phyloP scores from a whole-genome alignment of 2,888 invertebrate genomes.

The Prosopocoilus inquinatus region DNA sequence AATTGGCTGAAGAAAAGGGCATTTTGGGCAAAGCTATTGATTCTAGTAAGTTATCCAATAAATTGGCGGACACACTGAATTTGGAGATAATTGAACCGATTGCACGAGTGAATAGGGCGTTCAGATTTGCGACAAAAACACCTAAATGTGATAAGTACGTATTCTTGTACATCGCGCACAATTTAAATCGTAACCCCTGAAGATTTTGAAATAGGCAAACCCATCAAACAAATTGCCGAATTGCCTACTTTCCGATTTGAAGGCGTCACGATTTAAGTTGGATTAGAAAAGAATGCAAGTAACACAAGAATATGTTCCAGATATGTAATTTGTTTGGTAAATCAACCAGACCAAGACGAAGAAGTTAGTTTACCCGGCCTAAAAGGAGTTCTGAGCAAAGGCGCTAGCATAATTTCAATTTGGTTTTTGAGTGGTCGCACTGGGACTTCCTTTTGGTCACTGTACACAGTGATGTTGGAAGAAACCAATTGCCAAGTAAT shows the following conservation, averaged over 20 bases:
- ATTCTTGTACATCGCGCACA: too few relatives aligned
- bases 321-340: conserved; percentile 76
- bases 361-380: conserved; percentile 62
- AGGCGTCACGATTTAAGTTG: too few relatives aligned
- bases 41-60: conserved; percentile 70
- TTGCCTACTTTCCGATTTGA: too few relatives aligned
- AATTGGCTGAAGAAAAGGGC: conserved; percentile 68
- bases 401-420: conserved; percentile 72
- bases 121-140: conserved; percentile 66
- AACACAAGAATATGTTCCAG: conserved; percentile 29
- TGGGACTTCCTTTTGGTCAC: conserved; percentile 74
- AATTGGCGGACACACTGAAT: conserved; percentile 76
- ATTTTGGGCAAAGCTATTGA: conserved; percentile 59
- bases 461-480: conserved; percentile 72
- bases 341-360: conserved; percentile 61
- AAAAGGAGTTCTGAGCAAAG: conserved; percentile 68
- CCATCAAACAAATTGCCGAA: too few relatives aligned
- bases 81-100: conserved; percentile 80
- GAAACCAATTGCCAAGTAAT: conserved; percentile 71
- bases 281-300: neutral
- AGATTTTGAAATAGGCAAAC: too few relatives aligned
- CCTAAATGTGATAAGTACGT: conserved; percentile 67
- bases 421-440: conserved; percentile 75
- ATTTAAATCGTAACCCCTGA: too few relatives aligned
- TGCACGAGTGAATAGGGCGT: conserved; percentile 78